Evolutionary conservation across 2,797 vertebrate genomes (phyloP).

Genomic region (Chrysolophus pictus): DNA sequence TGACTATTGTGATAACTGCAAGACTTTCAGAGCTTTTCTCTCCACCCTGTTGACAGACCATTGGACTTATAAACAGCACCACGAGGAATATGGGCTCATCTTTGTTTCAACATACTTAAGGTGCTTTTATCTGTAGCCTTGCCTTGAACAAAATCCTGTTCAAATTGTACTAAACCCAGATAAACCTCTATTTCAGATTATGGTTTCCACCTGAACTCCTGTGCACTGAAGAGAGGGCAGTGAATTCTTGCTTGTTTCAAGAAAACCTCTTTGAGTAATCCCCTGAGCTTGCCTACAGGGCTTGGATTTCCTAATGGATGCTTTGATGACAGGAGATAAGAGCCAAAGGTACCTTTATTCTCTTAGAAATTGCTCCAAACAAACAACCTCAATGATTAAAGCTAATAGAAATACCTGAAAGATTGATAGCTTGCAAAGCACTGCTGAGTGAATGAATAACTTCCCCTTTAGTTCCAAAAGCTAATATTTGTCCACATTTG

Average conservation of each 20-base stretch:
- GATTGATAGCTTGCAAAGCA: constrained; percentile 82
- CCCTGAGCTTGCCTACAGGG: constrained; percentile 81
- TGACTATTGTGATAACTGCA: constrained; percentile 36
- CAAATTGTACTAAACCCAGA: constrained; percentile 73
- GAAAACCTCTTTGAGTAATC: constrained; percentile 83
- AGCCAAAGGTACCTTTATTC: constrained; percentile 85
- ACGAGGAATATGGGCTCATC: constrained; percentile 58
- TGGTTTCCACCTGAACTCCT: constrained; percentile 68
- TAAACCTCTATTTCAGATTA: constrained; percentile 78
- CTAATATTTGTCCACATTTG: constrained; percentile 83
- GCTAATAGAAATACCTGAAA: constrained; percentile 82
- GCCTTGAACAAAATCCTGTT: constrained; percentile 79
- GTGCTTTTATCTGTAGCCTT: constrained; percentile 74
- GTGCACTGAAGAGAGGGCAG: constrained; percentile 68
- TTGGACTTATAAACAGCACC: constrained; percentile 50
- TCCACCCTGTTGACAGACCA: constrained; percentile 30
- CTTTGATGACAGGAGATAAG: constrained; percentile 88
- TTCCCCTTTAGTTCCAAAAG: constrained; percentile 81
- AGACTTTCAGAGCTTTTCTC: background rate
- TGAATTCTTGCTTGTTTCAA: constrained; percentile 77
- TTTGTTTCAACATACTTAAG: constrained; percentile 72
- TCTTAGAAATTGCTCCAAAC: constrained; percentile 84
- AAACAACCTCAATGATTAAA: constrained; percentile 86
- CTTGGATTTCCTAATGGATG: constrained; percentile 84
- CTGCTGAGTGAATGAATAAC: constrained; percentile 84